These are phyloP conservation scores for Eretmocerus hayati DNA, from an alignment of 2,888 invertebrate species.

Conservation along the genomic window DNA sequence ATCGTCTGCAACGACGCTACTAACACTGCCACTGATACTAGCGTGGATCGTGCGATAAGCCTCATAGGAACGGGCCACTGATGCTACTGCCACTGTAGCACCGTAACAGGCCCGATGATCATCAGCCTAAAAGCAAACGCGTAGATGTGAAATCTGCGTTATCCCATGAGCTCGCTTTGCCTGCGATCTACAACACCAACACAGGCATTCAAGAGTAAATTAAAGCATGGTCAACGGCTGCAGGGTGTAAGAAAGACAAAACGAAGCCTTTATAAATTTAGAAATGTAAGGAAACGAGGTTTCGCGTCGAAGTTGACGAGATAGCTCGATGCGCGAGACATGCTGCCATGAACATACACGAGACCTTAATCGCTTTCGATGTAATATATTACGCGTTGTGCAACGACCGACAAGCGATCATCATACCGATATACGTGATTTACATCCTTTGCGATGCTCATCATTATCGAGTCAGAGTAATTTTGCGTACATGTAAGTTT, in stretches of 20 bases:
- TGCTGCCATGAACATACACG: conserved; percentile 25
- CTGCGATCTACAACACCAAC: too few species aligned
- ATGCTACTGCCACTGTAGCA: not conserved
- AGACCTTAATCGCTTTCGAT: conserved; percentile 40
- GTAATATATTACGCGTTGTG: conserved; percentile 35
- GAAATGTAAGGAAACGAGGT: conserved; percentile 4
- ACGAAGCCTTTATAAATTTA: conserved; percentile 19
- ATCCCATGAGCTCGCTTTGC: too few species aligned
- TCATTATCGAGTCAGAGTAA: too few species aligned
- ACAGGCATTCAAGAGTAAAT: too few species aligned
- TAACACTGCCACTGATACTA: conserved; percentile 11
- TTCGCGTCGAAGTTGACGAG: not conserved
- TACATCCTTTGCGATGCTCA: too few species aligned
- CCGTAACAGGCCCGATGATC: not conserved
- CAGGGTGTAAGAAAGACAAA: conserved; percentile 13
- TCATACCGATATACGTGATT: too few species aligned
- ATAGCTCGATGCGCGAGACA: conserved; percentile 11
- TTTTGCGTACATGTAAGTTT: too few species aligned
- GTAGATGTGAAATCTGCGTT: too few species aligned
- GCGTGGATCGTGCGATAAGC: conserved; percentile 21
- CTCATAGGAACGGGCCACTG: not conserved
- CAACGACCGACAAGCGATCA: too few species aligned
- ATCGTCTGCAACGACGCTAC: not conserved
- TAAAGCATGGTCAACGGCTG: too few species aligned
- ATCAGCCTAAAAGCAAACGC: not conserved